These are phyloP conservation scores for Limosa lapponica DNA, from an alignment of 2,797 vertebrate species.

Conservation along the genomic window DNA sequence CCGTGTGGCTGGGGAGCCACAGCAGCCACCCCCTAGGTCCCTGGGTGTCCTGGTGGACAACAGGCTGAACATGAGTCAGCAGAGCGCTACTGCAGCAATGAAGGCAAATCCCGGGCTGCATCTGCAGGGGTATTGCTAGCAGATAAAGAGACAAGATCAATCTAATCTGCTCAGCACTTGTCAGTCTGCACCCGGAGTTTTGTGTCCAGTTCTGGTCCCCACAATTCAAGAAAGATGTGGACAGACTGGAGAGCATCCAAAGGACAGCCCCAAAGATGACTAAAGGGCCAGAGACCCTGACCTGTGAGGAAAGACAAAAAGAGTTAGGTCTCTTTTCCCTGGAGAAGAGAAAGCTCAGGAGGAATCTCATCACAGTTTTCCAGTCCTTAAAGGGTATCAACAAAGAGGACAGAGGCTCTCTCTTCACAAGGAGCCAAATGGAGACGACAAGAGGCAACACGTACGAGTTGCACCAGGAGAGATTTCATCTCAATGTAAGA, in stretches of 20 bases:
- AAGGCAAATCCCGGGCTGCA: not conserved
- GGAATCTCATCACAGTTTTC: not conserved
- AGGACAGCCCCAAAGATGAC: not conserved
- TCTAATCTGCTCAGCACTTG: accelerated
- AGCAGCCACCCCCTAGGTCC: accelerated
- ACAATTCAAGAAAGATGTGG: not conserved
- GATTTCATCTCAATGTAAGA: not conserved
- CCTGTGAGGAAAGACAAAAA: not conserved
- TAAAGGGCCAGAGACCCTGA: not conserved
- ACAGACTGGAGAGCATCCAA: not conserved
- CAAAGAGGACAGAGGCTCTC: not conserved
- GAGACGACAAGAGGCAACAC: not conserved
- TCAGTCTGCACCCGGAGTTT: not conserved
- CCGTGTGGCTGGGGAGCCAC: accelerated
- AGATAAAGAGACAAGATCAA: not conserved
- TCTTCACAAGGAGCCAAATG: not conserved
- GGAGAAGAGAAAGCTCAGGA: not conserved
- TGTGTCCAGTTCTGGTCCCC: not conserved
- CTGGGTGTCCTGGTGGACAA: not conserved
- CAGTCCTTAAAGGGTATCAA: not conserved
- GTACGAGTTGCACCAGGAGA: not conserved
- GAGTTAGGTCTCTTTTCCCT: not conserved
- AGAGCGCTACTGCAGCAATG: accelerated
- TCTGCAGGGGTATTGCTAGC: not conserved
- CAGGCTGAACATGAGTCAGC: not conserved